Conservation (phyloP, 2,888 invertebrate species). For the Homarus gammarus region DNA sequence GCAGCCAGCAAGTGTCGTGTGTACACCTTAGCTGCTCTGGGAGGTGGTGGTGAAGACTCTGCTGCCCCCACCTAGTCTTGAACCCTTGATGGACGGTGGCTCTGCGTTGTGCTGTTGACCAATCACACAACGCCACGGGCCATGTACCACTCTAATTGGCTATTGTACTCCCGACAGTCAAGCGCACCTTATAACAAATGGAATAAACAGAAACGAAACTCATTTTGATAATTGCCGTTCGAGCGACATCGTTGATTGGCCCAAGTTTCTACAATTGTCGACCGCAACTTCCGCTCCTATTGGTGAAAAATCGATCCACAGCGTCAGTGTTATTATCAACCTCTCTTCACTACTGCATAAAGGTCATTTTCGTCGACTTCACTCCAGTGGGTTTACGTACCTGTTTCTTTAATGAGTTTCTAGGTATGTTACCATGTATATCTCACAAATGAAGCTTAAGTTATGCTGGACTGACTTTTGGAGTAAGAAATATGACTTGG, state of each 20-base stretch:
- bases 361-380: not conserved
- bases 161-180: conserved; percentile 8
- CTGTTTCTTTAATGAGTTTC: conserved; percentile 17
- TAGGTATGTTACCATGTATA: conserved; percentile 29
- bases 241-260: conserved; percentile 37
- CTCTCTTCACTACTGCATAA: not conserved
- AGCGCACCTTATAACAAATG: conserved; percentile 14
- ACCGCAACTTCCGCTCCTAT: conserved; percentile 33
- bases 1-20: too few relatives aligned
- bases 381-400: not conserved
- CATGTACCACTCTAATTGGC: conserved; percentile 9
- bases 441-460: conserved; percentile 44
- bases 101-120: not conserved
- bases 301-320: conserved; percentile 9
- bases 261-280: conserved; percentile 34
- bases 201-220: conserved; percentile 29
- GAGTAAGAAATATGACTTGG: too few relatives aligned
- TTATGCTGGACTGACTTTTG: too few relatives aligned
- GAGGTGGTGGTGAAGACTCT: too few relatives aligned
- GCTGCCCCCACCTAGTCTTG: too few relatives aligned
- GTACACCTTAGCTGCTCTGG: too few relatives aligned
- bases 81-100: too few relatives aligned
- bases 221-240: conserved; percentile 39
- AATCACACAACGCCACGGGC: not conserved
- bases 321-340: not conserved